Percentiles rank a stretch among this genome's conserved stretches.
These are phyloP conservation scores for Solenopsis fugax DNA, from an alignment of 1,140 invertebrate genomes.

Conservation along the genomic window DNA sequence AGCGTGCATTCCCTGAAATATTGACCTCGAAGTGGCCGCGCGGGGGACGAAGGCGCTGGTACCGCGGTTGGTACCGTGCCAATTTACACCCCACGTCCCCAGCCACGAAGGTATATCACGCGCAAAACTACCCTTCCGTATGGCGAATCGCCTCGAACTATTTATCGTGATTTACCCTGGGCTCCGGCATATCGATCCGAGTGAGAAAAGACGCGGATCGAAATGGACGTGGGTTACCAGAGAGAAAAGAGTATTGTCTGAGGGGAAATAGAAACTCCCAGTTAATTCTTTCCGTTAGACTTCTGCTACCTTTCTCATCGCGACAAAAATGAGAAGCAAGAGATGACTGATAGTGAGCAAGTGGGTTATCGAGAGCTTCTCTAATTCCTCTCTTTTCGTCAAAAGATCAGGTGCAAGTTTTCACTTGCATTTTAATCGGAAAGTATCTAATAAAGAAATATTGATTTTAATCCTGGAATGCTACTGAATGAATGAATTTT, in stretches of 20 bases:
- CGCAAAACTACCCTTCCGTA: conserved; percentile 55
- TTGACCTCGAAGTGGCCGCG: conserved; percentile 55
- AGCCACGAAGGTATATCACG: conserved; percentile 74
- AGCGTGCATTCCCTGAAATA: conserved; percentile 53
- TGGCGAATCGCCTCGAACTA: conserved; percentile 32
- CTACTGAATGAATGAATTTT: too few species aligned
- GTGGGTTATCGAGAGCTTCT: neutral
- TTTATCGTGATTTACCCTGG: conserved; percentile 62
- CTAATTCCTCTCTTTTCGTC: neutral
- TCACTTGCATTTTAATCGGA: neutral
- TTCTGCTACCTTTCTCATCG: neutral
- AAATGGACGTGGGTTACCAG: neutral
- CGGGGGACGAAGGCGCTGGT: conserved; percentile 70
- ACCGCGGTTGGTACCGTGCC: conserved; percentile 78
- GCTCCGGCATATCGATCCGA: conserved; percentile 49
- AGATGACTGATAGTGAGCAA: neutral
- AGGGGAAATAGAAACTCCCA: neutral
- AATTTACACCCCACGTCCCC: conserved; percentile 69
- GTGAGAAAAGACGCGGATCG: conserved; percentile 30
- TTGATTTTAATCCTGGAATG: neutral
- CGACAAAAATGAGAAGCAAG: neutral
- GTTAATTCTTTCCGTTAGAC: neutral
- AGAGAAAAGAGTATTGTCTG: neutral
- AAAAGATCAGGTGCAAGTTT: neutral
- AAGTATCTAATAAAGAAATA: neutral